Base-by-base conservation (phyloP, 1,140 invertebrate genomes). In the Nasonia longicornis region DNA sequence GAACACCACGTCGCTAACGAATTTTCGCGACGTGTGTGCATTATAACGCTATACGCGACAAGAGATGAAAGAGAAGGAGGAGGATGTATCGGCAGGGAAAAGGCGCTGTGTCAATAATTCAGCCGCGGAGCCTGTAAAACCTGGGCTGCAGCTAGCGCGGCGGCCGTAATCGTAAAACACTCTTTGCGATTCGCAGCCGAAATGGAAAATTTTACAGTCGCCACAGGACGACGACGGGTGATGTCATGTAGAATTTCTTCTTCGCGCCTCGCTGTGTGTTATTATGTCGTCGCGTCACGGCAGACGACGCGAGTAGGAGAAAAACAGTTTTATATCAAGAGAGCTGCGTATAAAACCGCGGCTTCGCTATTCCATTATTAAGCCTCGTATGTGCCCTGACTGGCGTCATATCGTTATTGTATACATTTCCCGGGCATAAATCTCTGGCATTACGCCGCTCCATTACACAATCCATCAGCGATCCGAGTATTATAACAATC, bases 131-230 rank as follows among this genome's bases (percentile, higher is more conserved):
- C 52, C 52, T 58, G 52, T 58, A 58, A 58, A 58, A 58, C 16
- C 52, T 6, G 52, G 16, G 52, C 52, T 58, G 14, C 16, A 35
- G 31, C 31, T 26, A 26, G 52, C 16, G 16, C 16, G 20, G 20
- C 2, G 20, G 52, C 52, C 52, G 52, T 58, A 31, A 67, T 67
- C 66, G 66, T 67, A 67, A 67, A 67, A 67, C 29, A 67, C 66
- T 31, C 66, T 26, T 58, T 58, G 52, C 52, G 52, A 58, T 58
- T 58, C 52, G 52, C 52, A 58, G 20, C 52, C 52, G 52, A 31
- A 67, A 67, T 67, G 66, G 66, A 67, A 67, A 67, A 67, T 67
- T 67, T 67, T 67, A 67, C 66, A 58, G 52, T 58, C 52, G 20
- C 52, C 52, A n/a, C 52, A 58, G 8, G 45, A 48, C 45, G 45